These are phyloP conservation scores for Antechinus flavipes DNA, from an alignment of 2,113 vertebrate species.

Conservation along the genomic window DNA sequence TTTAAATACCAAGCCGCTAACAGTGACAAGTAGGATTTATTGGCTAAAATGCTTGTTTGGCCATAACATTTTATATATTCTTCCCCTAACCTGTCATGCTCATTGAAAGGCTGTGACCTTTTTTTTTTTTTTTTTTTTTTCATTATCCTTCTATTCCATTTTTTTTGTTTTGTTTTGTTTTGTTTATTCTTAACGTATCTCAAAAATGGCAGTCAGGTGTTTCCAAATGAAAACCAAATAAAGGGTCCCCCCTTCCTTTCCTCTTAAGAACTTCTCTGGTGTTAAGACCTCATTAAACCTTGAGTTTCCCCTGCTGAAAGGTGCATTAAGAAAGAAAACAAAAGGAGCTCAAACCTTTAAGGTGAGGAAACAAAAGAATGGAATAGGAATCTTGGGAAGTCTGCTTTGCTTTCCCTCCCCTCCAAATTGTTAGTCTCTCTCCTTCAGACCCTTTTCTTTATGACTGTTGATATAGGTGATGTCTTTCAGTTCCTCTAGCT, in stretches of 20 bases:
- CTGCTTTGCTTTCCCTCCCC: not conserved
- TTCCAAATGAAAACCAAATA: slow-evolving; percentile 33
- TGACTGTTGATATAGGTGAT: slow-evolving; percentile 13
- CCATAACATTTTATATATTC: slow-evolving; percentile 80
- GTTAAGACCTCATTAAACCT: not conserved
- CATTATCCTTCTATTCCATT: slow-evolving; percentile 44
- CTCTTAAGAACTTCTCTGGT: not conserved
- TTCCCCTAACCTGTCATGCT: slow-evolving; percentile 64
- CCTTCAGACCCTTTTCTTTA: not conserved
- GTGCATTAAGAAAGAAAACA: not conserved
- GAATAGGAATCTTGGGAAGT: not conserved
- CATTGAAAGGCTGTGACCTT: not conserved
- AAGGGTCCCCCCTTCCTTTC: not conserved
- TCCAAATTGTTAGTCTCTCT: not conserved
- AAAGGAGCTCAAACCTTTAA: not conserved
- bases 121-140: slow-evolving; percentile 66
- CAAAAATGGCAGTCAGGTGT: slow-evolving; percentile 19
- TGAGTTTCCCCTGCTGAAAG: slow-evolving; percentile 44
- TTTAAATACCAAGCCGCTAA: slow-evolving; percentile 82
- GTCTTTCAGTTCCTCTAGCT: not conserved
- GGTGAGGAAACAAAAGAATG: not conserved
- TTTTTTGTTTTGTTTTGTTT: not conserved
- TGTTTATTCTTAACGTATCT: not conserved
- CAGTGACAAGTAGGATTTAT: slow-evolving; percentile 81
- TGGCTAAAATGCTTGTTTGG: slow-evolving; percentile 80